Evolutionary conservation across 92 coral and sea anemone species (phyloP), one percentile per base, ranked within the genome.

Genomic region (Ricordea florida): DNA sequence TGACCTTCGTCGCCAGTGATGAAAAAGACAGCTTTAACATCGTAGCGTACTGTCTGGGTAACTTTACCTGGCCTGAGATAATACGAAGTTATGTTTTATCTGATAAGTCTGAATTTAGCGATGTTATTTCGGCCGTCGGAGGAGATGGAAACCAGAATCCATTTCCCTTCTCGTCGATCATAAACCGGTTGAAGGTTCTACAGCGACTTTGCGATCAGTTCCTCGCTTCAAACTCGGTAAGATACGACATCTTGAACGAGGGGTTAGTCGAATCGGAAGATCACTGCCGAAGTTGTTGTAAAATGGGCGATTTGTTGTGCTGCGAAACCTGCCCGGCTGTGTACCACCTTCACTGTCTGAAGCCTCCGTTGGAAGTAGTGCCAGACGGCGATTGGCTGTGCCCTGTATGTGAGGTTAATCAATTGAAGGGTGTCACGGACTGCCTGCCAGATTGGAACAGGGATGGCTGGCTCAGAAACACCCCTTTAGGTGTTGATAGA

Each of bases 301-400:
- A 94, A 81, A 94, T 94, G 98, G 98, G 98, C 20, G 98, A 94
- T 76, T 83, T 94, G 65, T 80, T 94, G 76, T 94, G 98, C 85
- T 94, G 98, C 57, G 98, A 94, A 74, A 80, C 68, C 5, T 94
- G 98, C 22, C 98, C 98, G 22, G 97, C 97, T 0, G 98, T 94
- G 24, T 94, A 88, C 87, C 98, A 94, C 40, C 97, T 94, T 62
- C 97, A 92, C 83, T 94, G 98, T 66, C 86, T 94, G 18, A 94
- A 94, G 43, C 98, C 98, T 16, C 92, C 98, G 81, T 69, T 94
- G 32, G 98, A 94, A 94, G 85, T 81, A 57, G 98, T 94, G 22
- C 98, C 98, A 1, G 96, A 88, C 17, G 98, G 98, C 57, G 98
- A 94, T 89, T 94, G 98, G 98, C 72, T 92, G 42, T 94, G 98